Evolutionary conservation across 2,888 invertebrate genomes (phyloP).

Genomic region (Brenthis ino): DNA sequence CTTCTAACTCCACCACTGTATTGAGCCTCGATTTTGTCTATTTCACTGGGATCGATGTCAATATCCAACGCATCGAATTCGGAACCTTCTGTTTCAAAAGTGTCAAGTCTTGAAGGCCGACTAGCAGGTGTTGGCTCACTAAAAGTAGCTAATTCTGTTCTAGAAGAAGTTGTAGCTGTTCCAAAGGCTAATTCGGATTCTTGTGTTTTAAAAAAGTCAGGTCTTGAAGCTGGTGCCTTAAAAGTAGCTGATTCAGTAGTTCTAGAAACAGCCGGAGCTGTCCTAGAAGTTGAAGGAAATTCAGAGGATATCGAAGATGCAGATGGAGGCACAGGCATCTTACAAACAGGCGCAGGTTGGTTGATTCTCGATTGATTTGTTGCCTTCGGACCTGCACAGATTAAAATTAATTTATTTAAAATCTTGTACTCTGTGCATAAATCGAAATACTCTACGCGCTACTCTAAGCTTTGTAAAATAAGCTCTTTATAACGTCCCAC

Average conservation of each 20-base stretch:
- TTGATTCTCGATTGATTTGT: neutral
- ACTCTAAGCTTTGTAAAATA: no score
- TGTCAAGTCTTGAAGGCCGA: slow-evolving; percentile 48
- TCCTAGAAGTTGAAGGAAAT: neutral
- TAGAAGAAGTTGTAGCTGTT: slow-evolving; percentile 28
- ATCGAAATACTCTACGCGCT: no score
- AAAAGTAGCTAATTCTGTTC: slow-evolving; percentile 34
- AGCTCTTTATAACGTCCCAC: no score
- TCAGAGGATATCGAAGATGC: neutral
- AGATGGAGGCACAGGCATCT: neutral
- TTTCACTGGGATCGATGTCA: slow-evolving; percentile 40
- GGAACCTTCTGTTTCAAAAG: neutral
- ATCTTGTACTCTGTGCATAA: no score
- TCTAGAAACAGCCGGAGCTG: neutral
- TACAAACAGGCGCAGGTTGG: neutral
- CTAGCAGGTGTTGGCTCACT: no score
- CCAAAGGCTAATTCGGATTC: neutral
- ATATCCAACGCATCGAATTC: slow-evolving; percentile 59
- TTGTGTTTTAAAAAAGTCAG: neutral
- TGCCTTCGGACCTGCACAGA: no score
- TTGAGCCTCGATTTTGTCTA: slow-evolving; percentile 66
- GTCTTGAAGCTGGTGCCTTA: neutral
- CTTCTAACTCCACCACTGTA: slow-evolving; percentile 51
- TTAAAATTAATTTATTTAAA: no score
- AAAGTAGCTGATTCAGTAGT: no score